These are phyloP conservation scores for Blastobasis lacticolella DNA, from an alignment of 2,888 invertebrate genomes.

Conservation along the genomic window DNA sequence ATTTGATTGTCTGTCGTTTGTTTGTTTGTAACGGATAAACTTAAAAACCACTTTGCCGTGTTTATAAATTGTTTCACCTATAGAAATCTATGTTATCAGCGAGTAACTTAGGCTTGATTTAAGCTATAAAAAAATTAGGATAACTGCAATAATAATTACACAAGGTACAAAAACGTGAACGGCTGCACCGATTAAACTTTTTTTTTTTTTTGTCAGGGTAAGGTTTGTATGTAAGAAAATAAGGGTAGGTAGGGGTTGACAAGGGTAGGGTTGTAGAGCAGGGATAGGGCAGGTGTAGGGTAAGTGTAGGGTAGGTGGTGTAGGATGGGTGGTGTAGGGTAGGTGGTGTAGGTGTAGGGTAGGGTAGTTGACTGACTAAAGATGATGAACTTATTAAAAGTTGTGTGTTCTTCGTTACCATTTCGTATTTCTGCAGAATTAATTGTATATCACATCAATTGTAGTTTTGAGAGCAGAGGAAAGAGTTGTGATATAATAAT, in stretches of 20 bases:
- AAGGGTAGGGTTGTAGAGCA: neutral
- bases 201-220: neutral
- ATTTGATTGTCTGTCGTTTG: too few relatives aligned
- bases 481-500: too few relatives aligned
- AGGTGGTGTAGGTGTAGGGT: neutral
- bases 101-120: too few relatives aligned
- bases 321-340: neutral
- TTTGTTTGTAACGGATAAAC: too few relatives aligned
- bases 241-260: neutral
- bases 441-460: too few relatives aligned
- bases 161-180: neutral
- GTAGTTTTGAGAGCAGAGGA: too few relatives aligned
- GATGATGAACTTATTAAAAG: too few relatives aligned
- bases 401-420: too few relatives aligned
- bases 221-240: neutral
- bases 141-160: neutral
- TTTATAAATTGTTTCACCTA: too few relatives aligned
- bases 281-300: neutral
- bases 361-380: neutral
- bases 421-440: too few relatives aligned
- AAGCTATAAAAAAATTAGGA: neutral
- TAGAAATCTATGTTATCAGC: too few relatives aligned
- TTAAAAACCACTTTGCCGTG: too few relatives aligned
- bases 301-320: neutral
- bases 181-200: neutral